Conservation (phyloP, 2,113 vertebrate species). For the Campylorhamphus procurvoides region DNA sequence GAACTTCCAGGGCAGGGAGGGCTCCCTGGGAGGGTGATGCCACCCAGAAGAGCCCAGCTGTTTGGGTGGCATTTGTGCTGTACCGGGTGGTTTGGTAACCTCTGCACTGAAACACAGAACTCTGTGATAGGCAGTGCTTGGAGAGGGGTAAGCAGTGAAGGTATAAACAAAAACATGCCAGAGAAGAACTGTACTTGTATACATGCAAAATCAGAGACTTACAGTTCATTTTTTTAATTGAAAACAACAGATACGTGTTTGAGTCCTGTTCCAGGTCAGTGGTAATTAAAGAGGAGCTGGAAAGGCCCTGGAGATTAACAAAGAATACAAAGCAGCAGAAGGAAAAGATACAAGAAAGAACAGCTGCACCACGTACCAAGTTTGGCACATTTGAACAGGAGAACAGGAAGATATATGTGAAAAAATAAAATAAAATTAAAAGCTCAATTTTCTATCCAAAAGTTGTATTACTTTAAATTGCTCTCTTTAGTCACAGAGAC, state of each 20-base stretch:
- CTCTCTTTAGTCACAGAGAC: not conserved
- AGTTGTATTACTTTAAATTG: not conserved
- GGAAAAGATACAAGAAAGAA: not conserved
- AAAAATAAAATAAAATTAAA: not conserved
- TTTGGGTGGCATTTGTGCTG: not conserved
- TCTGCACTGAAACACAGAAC: rapidly evolving
- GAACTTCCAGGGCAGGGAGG: not conserved
- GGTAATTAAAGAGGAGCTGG: not conserved
- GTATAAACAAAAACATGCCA: not conserved
- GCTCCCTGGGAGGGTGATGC: not conserved
- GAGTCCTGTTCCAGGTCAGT: not conserved
- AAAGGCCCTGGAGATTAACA: not conserved
- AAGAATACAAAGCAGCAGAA: not conserved
- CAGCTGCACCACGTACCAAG: not conserved
- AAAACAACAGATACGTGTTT: not conserved
- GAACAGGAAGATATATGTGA: not conserved
- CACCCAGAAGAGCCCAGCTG: not conserved
- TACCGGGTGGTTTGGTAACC: not conserved
- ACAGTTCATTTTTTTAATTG: not conserved
- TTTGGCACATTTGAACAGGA: not conserved
- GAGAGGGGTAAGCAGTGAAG: no score
- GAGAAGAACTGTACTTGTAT: not conserved
- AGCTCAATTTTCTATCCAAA: not conserved
- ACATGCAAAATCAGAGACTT: not conserved
- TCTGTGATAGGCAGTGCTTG: no score